A percentile compares a stretch with the other conserved stretches of the same genome.
Evolutionary conservation across 2,113 vertebrate species (phyloP).

Genomic region (Bucco capensis): DNA sequence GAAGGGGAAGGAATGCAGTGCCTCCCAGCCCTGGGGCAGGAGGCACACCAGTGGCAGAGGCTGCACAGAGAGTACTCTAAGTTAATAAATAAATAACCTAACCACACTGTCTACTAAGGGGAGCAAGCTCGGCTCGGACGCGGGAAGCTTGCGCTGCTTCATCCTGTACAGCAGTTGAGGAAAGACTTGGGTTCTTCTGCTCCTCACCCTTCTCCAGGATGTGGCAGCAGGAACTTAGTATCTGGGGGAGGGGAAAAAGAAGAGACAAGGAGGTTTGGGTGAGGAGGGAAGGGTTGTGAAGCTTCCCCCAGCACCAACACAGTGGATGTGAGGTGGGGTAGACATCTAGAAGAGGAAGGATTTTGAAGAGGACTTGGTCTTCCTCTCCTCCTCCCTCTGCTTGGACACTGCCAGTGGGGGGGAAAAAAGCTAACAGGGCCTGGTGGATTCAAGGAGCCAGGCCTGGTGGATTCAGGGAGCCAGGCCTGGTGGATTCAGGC

Average conservation of each 20-base stretch:
- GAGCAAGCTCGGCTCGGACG: conserved; percentile 72
- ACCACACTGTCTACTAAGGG: conserved; percentile 66
- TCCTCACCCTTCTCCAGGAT: conserved; percentile 45
- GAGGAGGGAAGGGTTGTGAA: not conserved
- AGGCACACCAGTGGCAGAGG: conserved; percentile 73
- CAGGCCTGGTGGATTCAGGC: fast-evolving
- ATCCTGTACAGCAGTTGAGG: conserved; percentile 73
- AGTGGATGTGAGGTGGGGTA: too few relatives aligned
- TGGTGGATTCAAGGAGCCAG: fast-evolving
- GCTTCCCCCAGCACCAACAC: too few relatives aligned
- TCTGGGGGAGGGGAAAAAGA: conserved; percentile 58
- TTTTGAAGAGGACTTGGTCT: not conserved
- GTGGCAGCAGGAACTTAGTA: conserved; percentile 78
- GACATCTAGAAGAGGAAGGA: not conserved
- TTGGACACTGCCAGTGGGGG: not conserved
- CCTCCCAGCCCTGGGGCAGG: conserved; percentile 54
- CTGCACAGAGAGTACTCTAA: conserved; percentile 75
- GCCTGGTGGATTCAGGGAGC: too few relatives aligned
- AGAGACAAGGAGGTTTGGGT: not conserved
- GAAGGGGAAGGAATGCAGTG: not conserved
- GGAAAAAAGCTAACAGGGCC: not conserved
- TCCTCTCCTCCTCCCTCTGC: not conserved
- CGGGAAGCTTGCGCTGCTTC: conserved; percentile 69
- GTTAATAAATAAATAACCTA: conserved; percentile 94
- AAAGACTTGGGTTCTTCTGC: conserved; percentile 64